A percentile compares a stretch with the other conserved stretches of the same genome.
These are phyloP conservation scores for Datnioides undecimradiatus DNA, from an alignment of 2,113 vertebrate species.

Conservation along the genomic window DNA sequence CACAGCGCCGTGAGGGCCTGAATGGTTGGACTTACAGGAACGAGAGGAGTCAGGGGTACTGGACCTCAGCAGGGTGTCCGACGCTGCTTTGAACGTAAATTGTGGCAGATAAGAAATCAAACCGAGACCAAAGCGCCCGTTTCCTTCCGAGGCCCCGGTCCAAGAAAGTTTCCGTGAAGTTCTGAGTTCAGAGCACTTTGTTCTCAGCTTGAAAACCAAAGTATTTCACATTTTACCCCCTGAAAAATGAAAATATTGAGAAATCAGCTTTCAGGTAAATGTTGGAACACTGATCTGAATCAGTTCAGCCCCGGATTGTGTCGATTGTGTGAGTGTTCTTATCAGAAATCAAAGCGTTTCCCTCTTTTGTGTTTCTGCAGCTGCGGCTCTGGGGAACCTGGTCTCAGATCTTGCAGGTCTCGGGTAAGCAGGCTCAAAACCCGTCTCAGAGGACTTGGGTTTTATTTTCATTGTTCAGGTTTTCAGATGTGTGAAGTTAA, in stretches of 20 bases:
- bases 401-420: constrained; percentile 97
- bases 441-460: not conserved
- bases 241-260: not conserved
- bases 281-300: not conserved
- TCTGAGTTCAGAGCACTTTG: not conserved
- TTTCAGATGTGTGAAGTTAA: not conserved
- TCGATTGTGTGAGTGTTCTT: not conserved
- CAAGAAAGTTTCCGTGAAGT: not conserved
- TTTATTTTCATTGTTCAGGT: not conserved
- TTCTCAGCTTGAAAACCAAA: not conserved
- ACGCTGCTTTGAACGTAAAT: not conserved
- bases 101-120: not conserved
- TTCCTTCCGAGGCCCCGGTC: not conserved
- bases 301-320: no score
- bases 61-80: not conserved
- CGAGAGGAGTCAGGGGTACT: no score
- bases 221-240: not conserved
- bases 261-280: not conserved
- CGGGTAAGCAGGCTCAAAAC: constrained; percentile 85
- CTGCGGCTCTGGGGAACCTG: constrained; percentile 96
- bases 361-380: constrained; percentile 77
- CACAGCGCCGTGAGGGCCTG: no score
- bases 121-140: not conserved
- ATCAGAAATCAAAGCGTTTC: not conserved
- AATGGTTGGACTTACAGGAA: no score